Percentiles rank a stretch among this genome's conserved stretches.
phyloP scores from a whole-genome alignment of 1,140 invertebrate species.

The Hylaeus volcanicus region DNA sequence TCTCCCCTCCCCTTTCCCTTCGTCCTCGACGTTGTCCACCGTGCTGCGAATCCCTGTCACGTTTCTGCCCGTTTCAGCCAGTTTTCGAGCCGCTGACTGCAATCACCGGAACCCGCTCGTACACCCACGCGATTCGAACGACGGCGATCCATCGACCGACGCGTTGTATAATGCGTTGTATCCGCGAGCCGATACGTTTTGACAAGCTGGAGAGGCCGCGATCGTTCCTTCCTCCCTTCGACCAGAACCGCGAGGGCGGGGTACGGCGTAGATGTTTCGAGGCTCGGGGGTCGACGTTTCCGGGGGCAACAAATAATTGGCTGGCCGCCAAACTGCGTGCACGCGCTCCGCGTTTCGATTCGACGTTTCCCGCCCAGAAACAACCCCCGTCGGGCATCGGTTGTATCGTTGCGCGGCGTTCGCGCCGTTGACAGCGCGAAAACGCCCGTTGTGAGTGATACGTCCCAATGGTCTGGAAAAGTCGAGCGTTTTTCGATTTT shows the following conservation, averaged over 20 bases:
- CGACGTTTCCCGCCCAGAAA: conserved; percentile 6
- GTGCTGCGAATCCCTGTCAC: conserved; percentile 11
- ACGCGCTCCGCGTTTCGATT: conserved; percentile 39
- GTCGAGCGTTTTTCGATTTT: too few relatives aligned
- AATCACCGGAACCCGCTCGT: conserved; percentile 16
- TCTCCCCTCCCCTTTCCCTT: background rate
- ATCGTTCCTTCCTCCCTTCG: background rate
- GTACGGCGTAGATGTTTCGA: background rate
- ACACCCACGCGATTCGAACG: conserved; percentile 26
- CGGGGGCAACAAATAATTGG: conserved; percentile 56
- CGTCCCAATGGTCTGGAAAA: too few relatives aligned
- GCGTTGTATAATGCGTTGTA: conserved; percentile 48
- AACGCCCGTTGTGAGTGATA: too few relatives aligned
- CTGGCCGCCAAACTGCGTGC: conserved; percentile 38
- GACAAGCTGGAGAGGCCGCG: conserved; percentile 36
- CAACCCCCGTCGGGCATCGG: background rate
- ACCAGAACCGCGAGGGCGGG: background rate
- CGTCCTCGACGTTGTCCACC: too few relatives aligned
- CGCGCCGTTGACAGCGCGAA: background rate
- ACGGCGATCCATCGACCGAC: conserved; percentile 34
- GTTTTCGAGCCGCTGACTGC: conserved; percentile 36
- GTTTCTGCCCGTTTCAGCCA: conserved; percentile 5
- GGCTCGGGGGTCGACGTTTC: conserved; percentile 32
- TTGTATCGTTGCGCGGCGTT: conserved; percentile 4
- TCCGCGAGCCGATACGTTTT: conserved; percentile 49